phyloP scores from a whole-genome alignment of 2,888 invertebrate genomes.

The Drosophila lacicola region DNA sequence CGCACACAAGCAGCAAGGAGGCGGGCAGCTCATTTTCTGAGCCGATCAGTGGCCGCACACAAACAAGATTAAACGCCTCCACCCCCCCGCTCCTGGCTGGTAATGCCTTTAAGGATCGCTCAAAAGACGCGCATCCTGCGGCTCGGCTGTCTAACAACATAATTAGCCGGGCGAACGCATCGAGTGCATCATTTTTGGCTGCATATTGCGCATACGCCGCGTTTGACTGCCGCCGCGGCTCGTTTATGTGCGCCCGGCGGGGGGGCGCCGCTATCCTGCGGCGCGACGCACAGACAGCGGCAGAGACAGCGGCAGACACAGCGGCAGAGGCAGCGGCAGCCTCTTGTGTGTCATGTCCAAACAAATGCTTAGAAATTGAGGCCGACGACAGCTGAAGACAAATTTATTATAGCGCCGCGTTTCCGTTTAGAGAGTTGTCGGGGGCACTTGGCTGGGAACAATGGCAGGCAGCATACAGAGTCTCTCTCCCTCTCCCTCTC shows the following conservation, averaged over 20 bases:
- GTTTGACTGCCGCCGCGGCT: constrained; percentile 41
- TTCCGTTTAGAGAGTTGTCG: constrained; percentile 46
- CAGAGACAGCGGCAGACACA: not conserved
- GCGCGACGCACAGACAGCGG: not conserved
- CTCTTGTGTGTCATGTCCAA: constrained; percentile 64
- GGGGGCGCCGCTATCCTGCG: constrained; percentile 30
- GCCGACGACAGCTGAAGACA: constrained; percentile 74
- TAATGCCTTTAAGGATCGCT: constrained; percentile 15
- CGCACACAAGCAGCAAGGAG: constrained; percentile 7
- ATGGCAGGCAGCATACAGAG: constrained; percentile 15
- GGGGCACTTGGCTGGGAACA: constrained; percentile 35
- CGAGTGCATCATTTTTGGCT: not conserved
- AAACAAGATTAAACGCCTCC: constrained; percentile 67
- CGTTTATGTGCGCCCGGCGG: constrained; percentile 26
- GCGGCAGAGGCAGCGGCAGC: not conserved
- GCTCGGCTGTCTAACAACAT: constrained; percentile 62
- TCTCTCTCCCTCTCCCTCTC: not conserved
- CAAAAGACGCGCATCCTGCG: constrained; percentile 56
- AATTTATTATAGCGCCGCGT: constrained; percentile 68
- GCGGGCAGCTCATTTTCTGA: constrained; percentile 36
- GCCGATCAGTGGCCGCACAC: constrained; percentile 61
- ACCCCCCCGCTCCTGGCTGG: constrained; percentile 1
- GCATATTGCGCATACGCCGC: constrained; percentile 63
- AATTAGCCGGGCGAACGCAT: constrained; percentile 39
- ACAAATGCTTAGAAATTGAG: constrained; percentile 76